Percentiles rank a stretch among this genome's conserved stretches.
These are phyloP conservation scores for Asarcornis scutulata DNA, from an alignment of 2,113 vertebrate genomes.

Conservation along the genomic window DNA sequence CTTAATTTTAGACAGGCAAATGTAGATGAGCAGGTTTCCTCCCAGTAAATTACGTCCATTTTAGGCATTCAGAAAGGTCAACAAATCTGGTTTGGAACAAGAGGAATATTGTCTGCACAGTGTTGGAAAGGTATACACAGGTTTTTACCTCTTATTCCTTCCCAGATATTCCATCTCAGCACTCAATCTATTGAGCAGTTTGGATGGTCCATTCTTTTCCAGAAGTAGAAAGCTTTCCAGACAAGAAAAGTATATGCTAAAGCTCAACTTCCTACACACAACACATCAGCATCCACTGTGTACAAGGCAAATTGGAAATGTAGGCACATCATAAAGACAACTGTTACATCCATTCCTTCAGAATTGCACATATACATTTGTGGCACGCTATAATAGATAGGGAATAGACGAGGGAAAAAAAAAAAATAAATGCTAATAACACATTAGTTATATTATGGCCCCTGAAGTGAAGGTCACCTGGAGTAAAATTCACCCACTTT, in stretches of 20 bases:
- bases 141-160: background rate
- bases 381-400: background rate
- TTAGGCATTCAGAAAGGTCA: background rate
- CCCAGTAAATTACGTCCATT: background rate
- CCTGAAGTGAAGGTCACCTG: background rate
- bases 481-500: background rate
- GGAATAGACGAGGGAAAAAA: background rate
- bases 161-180: background rate
- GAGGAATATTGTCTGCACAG: background rate
- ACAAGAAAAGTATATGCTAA: background rate
- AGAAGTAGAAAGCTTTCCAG: background rate
- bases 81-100: background rate
- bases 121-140: background rate
- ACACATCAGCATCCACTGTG: background rate
- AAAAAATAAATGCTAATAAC: background rate
- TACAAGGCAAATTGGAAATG: background rate
- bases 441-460: background rate
- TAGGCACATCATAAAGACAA: background rate
- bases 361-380: background rate
- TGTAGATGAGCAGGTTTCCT: background rate
- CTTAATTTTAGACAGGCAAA: background rate
- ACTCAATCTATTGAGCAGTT: background rate
- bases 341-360: background rate
- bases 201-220: background rate
- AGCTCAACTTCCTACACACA: background rate